These are phyloP conservation scores for Caenorhabditis wallacei DNA, from an alignment of 2,888 invertebrate species.

Conservation along the genomic window DNA sequence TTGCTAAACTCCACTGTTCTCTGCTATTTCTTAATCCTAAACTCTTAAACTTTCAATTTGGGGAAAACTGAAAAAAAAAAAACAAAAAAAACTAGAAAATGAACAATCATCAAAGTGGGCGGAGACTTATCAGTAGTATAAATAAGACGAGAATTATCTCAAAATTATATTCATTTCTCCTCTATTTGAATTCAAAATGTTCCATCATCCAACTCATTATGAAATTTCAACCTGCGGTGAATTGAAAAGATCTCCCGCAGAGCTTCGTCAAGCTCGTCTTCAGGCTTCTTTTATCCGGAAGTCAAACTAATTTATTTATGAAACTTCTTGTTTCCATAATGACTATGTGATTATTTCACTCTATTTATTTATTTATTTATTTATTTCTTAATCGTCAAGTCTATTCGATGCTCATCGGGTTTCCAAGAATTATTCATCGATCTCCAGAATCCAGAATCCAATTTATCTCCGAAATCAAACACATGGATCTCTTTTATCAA, in stretches of 20 bases:
- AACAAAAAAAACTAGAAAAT: slow-evolving; percentile 11
- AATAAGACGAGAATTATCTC: slow-evolving; percentile 7
- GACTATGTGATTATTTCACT: slow-evolving; percentile 18
- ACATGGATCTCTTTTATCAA: slow-evolving; percentile 1
- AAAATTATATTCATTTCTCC: slow-evolving; percentile 15
- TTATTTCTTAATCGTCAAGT: background rate
- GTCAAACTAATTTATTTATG: slow-evolving; percentile 5
- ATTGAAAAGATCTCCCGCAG: background rate
- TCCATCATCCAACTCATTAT: slow-evolving; percentile 18
- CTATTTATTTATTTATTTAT: slow-evolving; percentile 18
- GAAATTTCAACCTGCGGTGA: slow-evolving; percentile 1
- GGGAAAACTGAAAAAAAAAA: background rate
- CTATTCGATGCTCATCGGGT: background rate
- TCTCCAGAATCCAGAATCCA: slow-evolving; percentile 4
- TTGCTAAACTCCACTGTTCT: background rate
- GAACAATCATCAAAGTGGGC: slow-evolving; percentile 18
- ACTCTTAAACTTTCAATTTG: background rate
- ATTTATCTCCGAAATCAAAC: background rate
- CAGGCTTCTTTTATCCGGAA: slow-evolving; percentile 1
- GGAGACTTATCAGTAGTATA: slow-evolving; percentile 33
- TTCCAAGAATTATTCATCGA: slow-evolving; percentile 2
- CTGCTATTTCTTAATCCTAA: background rate
- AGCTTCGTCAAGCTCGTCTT: slow-evolving; percentile 18
- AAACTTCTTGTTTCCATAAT: background rate
- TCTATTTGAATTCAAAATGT: background rate